Percentiles rank a stretch among this genome's conserved stretches.
phyloP scores from a whole-genome alignment of 1,140 invertebrate species.

The Drosophila kurseongensis region DNA sequence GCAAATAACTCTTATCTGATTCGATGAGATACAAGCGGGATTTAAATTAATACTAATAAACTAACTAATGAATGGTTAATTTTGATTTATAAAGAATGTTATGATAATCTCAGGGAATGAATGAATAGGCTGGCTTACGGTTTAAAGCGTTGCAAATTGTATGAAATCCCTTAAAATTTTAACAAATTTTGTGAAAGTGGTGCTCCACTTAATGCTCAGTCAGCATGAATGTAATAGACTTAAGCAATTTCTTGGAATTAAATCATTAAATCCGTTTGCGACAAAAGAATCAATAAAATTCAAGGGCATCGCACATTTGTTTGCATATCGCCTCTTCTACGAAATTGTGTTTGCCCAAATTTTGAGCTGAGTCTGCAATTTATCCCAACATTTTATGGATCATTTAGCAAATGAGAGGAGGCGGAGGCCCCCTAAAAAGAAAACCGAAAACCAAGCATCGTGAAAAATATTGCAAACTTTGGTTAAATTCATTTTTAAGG shows the following conservation, averaged over 20 bases:
- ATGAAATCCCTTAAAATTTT: neutral
- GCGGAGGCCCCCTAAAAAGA: slow-evolving; percentile 14
- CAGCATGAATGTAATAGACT: slow-evolving; percentile 2
- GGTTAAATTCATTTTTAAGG: slow-evolving; percentile 26
- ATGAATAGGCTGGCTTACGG: neutral
- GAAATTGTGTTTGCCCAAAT: slow-evolving; percentile 30
- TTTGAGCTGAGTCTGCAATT: slow-evolving; percentile 42
- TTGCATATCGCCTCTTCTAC: slow-evolving; percentile 9
- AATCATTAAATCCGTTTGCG: slow-evolving; percentile 20
- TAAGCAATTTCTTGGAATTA: slow-evolving; percentile 5
- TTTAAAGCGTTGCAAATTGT: neutral
- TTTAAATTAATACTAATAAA: slow-evolving; percentile 13
- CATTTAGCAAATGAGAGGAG: slow-evolving; percentile 53
- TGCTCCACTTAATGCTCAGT: slow-evolving; percentile 5
- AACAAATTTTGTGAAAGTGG: neutral
- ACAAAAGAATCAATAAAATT: slow-evolving; percentile 1
- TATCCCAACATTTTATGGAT: slow-evolving; percentile 60
- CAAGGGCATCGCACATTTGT: slow-evolving; percentile 20
- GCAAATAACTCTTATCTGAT: slow-evolving; percentile 44
- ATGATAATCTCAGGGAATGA: neutral
- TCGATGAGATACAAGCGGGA: slow-evolving; percentile 12
- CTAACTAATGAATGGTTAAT: slow-evolving; percentile 16
- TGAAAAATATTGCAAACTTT: slow-evolving; percentile 55
- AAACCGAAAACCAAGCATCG: slow-evolving; percentile 29
- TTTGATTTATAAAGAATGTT: slow-evolving; percentile 11